phyloP scores from a whole-genome alignment of 2,888 invertebrate species.

The Epirrhoe alternata region DNA sequence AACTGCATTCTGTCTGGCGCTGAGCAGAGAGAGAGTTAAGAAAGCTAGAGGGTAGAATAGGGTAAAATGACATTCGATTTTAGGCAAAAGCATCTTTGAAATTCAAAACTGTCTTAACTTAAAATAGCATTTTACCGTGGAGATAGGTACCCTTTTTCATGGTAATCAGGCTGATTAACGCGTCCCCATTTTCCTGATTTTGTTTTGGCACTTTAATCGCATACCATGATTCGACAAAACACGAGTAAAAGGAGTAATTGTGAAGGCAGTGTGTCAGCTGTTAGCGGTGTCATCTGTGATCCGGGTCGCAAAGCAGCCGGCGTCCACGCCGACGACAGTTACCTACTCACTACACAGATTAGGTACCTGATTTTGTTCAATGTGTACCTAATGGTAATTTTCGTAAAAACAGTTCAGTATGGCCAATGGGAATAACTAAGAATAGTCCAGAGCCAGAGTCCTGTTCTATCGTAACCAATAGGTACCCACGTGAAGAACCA shows the following conservation, averaged over 20 bases:
- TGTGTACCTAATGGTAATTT: background rate
- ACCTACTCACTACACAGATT: conserved; percentile 8
- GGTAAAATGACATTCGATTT: too few relatives aligned
- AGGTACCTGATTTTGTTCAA: background rate
- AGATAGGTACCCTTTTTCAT: too few relatives aligned
- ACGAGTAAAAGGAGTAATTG: conserved; percentile 45
- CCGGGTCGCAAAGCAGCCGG: conserved; percentile 67
- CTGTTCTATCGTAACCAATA: too few relatives aligned
- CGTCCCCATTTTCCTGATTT: background rate
- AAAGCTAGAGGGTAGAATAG: too few relatives aligned
- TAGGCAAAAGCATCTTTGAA: too few relatives aligned
- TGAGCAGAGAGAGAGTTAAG: too few relatives aligned
- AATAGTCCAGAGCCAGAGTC: too few relatives aligned
- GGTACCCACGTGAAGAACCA: too few relatives aligned
- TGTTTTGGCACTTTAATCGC: conserved; percentile 13
- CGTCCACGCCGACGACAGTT: conserved; percentile 14
- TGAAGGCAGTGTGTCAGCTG: conserved; percentile 64
- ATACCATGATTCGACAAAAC: conserved; percentile 21
- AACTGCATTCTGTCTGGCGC: too few relatives aligned
- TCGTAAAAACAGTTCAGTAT: background rate
- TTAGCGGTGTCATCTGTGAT: conserved; percentile 67
- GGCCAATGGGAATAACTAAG: background rate
- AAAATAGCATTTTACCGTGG: too few relatives aligned
- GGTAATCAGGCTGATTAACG: too few relatives aligned
- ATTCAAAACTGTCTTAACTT: too few relatives aligned